Evolutionary conservation across 2,888 invertebrate species (phyloP).

Genomic region (Tanypteryx hageni): DNA sequence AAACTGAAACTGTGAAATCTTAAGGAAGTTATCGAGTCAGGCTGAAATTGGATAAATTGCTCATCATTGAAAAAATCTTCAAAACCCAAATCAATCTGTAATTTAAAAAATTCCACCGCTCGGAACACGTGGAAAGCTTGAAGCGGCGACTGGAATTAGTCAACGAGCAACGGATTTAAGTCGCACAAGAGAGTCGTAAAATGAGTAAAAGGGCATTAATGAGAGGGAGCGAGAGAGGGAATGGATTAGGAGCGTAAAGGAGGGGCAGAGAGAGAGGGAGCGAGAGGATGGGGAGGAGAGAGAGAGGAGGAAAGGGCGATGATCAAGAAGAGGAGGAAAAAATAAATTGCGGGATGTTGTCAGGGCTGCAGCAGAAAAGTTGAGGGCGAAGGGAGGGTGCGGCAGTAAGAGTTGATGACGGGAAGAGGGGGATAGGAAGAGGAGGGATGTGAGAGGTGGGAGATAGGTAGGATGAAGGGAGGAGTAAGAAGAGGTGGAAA

Average conservation of each 20-base stretch:
- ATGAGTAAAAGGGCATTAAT: not conserved
- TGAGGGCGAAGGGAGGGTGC: not conserved
- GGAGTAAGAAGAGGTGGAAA: too few relatives aligned
- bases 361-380: too few relatives aligned
- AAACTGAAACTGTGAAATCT: not conserved
- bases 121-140: not conserved
- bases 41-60: slow-evolving; percentile 20
- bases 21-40: not conserved
- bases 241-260: not conserved
- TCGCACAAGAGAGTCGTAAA: not conserved
- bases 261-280: not conserved
- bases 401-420: not conserved
- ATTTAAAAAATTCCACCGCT: not conserved
- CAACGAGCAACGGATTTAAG: not conserved
- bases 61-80: not conserved
- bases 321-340: not conserved
- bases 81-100: not conserved
- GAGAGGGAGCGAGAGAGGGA: not conserved
- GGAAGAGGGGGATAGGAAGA: too few relatives aligned
- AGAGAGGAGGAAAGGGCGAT: not conserved
- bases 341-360: slow-evolving; percentile 10
- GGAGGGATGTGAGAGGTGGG: too few relatives aligned
- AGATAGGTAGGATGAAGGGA: too few relatives aligned
- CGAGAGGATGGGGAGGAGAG: not conserved
- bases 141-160: slow-evolving; percentile 7